These are phyloP conservation scores for Hylia prasina DNA, from an alignment of 2,113 vertebrate genomes.

Conservation along the genomic window DNA sequence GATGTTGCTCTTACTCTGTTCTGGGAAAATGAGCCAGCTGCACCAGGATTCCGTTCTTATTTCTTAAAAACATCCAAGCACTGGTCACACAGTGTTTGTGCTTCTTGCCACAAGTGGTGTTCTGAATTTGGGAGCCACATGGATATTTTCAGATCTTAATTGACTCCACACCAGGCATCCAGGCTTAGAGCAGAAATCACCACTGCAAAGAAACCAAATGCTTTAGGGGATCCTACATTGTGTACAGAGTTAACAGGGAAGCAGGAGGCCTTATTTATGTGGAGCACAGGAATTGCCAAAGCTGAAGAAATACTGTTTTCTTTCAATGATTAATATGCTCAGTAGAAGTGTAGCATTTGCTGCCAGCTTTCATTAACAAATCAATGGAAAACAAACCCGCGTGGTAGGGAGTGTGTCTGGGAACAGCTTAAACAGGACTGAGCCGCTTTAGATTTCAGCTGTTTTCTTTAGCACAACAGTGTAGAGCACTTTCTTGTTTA, in stretches of 20 bases:
- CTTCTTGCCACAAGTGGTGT: background rate
- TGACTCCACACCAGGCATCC: background rate
- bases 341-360: conserved; percentile 42
- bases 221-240: background rate
- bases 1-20: background rate
- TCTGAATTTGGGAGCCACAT: background rate
- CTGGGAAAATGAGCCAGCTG: background rate
- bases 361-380: conserved; percentile 73
- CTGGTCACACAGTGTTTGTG: background rate
- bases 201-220: background rate
- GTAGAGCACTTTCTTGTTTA: conserved; percentile 76
- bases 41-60: background rate
- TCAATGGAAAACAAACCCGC: conserved; percentile 69
- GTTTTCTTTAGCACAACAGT: conserved; percentile 69
- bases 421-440: conserved; percentile 76
- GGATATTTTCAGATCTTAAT: background rate
- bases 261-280: conserved; percentile 4
- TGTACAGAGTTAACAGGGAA: conserved; percentile 2
- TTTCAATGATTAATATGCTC: conserved; percentile 54
- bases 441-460: conserved; percentile 68
- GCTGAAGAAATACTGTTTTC: conserved; percentile 49
- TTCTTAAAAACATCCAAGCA: background rate
- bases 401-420: conserved; percentile 65
- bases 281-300: conserved; percentile 23
- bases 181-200: background rate